Conservation (phyloP, 2,113 vertebrate genomes). For the Corydoras sp. region DNA sequence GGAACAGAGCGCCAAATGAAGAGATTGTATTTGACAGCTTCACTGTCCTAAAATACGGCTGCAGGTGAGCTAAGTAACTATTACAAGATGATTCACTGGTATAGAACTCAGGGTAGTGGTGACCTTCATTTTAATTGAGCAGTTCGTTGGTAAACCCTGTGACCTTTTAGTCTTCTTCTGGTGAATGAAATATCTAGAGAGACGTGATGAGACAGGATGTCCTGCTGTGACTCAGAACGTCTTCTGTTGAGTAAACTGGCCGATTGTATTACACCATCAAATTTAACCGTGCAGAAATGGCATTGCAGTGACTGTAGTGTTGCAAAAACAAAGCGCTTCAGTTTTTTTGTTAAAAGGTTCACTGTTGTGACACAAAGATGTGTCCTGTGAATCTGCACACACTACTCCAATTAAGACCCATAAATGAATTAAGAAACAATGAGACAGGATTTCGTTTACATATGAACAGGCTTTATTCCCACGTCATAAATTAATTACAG, state of each 20-base stretch:
- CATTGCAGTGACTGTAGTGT: neutral
- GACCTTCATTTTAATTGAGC: too few relatives aligned
- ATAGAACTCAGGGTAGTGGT: too few relatives aligned
- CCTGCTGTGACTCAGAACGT: constrained; percentile 19
- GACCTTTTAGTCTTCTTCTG: neutral
- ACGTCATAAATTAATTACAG: too few relatives aligned
- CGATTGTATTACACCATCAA: neutral
- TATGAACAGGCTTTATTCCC: too few relatives aligned
- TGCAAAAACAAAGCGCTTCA: too few relatives aligned
- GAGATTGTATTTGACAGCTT: neutral
- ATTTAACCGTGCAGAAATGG: neutral
- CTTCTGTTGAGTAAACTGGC: neutral
- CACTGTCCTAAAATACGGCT: neutral
- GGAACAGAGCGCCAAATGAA: too few relatives aligned
- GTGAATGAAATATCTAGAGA: constrained; percentile 3
- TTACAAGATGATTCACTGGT: neutral
- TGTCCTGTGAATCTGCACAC: too few relatives aligned
- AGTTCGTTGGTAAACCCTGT: neutral
- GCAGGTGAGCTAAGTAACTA: neutral
- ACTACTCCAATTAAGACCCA: too few relatives aligned
- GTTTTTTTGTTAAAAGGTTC: too few relatives aligned
- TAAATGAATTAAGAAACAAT: too few relatives aligned
- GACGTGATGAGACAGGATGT: constrained; percentile 13
- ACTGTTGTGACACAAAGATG: too few relatives aligned
- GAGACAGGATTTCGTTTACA: too few relatives aligned